These are phyloP conservation scores for Clavelina lepadiformis DNA, from an alignment of 23 tunicate species.

Conservation along the genomic window DNA sequence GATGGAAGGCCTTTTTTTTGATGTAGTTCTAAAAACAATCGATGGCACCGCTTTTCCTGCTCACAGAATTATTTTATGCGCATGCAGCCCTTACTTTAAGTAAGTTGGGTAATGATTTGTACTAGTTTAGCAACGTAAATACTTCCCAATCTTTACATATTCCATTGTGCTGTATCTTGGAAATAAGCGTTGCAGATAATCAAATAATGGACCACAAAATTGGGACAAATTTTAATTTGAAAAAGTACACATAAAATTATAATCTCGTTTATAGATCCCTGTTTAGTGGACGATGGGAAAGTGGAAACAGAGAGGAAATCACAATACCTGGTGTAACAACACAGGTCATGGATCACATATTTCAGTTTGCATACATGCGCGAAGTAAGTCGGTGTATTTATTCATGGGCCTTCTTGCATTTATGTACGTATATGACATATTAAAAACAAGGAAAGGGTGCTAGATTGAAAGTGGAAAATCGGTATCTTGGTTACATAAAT, in stretches of 20 bases:
- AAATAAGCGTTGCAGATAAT: not conserved
- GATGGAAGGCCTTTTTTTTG: slow-evolving; percentile 52
- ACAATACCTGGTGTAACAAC: slow-evolving; percentile 52
- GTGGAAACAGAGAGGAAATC: slow-evolving; percentile 47
- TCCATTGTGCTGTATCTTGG: not conserved
- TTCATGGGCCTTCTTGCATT: not conserved
- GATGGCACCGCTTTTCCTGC: slow-evolving; percentile 60
- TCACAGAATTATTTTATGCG: slow-evolving; percentile 68
- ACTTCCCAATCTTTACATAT: not conserved
- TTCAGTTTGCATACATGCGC: slow-evolving; percentile 68
- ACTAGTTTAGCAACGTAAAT: not conserved
- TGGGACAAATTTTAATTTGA: too few species aligned
- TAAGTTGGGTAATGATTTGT: slow-evolving; percentile 5
- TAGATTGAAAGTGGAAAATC: not conserved
- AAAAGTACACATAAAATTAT: too few species aligned
- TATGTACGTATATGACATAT: not conserved
- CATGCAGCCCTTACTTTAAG: slow-evolving; percentile 80
- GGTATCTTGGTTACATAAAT: too few species aligned
- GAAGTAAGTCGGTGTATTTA: slow-evolving; percentile 21
- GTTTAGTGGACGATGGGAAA: slow-evolving; percentile 89
- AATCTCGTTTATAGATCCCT: slow-evolving; percentile 60
- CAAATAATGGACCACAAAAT: not conserved
- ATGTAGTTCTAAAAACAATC: slow-evolving; percentile 45
- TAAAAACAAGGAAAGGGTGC: not conserved
- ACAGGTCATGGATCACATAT: slow-evolving; percentile 26